These are phyloP conservation scores for Indri indri DNA, from an alignment of 2,113 vertebrate genomes.

Conservation along the genomic window DNA sequence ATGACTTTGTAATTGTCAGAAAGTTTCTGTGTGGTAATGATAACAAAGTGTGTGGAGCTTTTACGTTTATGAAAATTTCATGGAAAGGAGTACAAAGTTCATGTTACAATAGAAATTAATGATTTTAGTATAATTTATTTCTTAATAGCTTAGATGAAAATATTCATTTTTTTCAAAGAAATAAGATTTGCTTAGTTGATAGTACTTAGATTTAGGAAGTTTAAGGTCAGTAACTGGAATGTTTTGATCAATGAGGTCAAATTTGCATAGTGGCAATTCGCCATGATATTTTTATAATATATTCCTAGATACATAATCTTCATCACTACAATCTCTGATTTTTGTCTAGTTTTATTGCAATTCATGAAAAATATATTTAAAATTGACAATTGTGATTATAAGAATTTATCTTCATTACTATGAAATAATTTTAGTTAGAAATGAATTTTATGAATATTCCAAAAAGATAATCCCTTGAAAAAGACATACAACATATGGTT, in stretches of 20 bases:
- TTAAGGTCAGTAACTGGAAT: not conserved
- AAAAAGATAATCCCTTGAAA: not conserved
- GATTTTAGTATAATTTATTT: not conserved
- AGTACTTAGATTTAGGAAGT: constrained; percentile 2
- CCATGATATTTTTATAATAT: not conserved
- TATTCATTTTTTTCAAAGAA: not conserved
- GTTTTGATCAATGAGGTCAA: not conserved
- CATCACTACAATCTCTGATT: not conserved
- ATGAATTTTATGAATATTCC: not conserved
- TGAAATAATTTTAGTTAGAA: not conserved
- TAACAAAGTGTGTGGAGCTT: not conserved
- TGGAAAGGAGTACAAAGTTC: not conserved
- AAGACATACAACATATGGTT: not conserved
- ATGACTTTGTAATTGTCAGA: not conserved
- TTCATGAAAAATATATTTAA: not conserved
- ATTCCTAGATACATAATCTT: not conserved
- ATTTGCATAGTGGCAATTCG: not conserved
- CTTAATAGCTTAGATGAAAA: not conserved
- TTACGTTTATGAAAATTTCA: not conserved
- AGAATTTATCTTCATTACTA: not conserved
- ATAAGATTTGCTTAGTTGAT: not conserved
- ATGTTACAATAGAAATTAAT: not conserved
- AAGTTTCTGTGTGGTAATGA: not conserved
- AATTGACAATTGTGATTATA: not conserved
- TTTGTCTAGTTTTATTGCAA: not conserved